Base-by-base conservation (phyloP, 1,140 invertebrate species). In the Gonioctena quinquepunctata region DNA sequence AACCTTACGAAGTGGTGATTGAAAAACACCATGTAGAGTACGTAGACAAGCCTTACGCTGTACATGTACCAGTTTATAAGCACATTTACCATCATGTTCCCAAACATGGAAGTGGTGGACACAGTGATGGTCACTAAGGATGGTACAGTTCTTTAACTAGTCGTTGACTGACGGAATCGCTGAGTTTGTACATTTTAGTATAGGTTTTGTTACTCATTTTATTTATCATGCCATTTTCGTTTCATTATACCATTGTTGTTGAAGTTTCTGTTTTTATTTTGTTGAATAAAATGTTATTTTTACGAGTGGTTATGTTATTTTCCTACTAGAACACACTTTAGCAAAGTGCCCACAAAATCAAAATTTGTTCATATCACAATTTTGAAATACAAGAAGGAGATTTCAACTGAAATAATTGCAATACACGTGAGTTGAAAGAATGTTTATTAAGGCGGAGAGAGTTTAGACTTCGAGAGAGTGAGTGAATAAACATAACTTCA, bases 41-140 rank as follows among this genome's bases (percentile, higher is more conserved):
- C 19, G 89, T 93, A 13, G 71, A 74, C 70, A 92, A 92, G 82
- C 91, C 91, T 18, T 92, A 92, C 81, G 89, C 91, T 48, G 91
- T 93, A 67, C 91, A 91, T 73, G 89, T 91, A n/a, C 91, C 91
- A 6, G 89, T 92, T 61, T 92, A 92, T 85, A 92, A 92, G 80
- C 91, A 93, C 82, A 88, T 93, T 72, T 91, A 91, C 84, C 90
- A 74, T 4, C 62, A 70, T 3, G 90, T 68, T 27, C 57, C 68
- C 16, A 42, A 66, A 61, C 66, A 68, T 62, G 73, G 73, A 42
- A 66, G 72, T 54, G 63, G 66, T 54, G 68, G 63, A 21, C 48
- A 64, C 13, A 26, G 27, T 61, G 65, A 25, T 25, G 70, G 74
- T 16, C 70, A 75, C 26, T 68, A 69, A 13, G 52, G 18, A 23